phyloP scores from a whole-genome alignment of 2,113 vertebrate genomes.

The Panthera leo region DNA sequence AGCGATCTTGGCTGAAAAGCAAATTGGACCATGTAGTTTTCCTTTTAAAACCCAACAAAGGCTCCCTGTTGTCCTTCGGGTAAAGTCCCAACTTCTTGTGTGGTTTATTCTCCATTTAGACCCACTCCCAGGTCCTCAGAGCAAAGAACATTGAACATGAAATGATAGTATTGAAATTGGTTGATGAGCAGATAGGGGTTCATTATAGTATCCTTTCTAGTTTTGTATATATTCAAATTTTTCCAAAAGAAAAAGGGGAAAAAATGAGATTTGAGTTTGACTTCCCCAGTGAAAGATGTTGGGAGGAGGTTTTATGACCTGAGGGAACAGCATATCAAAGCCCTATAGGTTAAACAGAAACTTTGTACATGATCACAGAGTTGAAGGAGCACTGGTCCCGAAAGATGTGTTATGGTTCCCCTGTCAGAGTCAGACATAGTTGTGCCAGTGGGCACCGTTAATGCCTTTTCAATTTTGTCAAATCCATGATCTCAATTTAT shows the following conservation, averaged over 20 bases:
- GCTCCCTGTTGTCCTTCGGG: not conserved
- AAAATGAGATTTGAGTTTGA: not conserved
- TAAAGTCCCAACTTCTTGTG: not conserved
- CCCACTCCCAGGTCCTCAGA: not conserved
- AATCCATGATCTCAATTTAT: not conserved
- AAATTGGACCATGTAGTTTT: not conserved
- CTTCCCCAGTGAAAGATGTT: not conserved
- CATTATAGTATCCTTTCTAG: not conserved
- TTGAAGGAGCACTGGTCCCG: not conserved
- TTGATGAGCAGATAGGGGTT: not conserved
- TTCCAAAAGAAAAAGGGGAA: not conserved
- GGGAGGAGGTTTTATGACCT: not conserved
- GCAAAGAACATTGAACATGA: not conserved
- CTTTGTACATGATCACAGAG: accelerated
- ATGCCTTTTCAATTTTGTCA: not conserved
- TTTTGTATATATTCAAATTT: not conserved
- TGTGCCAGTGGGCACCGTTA: accelerated
- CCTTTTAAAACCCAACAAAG: not conserved
- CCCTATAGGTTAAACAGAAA: not conserved
- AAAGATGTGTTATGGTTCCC: not conserved
- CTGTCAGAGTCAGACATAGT: no score
- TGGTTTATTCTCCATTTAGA: not conserved
- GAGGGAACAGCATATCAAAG: not conserved
- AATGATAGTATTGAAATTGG: not conserved
- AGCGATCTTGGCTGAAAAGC: not conserved